Evolutionary conservation across 2,113 vertebrate genomes (phyloP), one percentile per base, ranked within the genome.

Genomic region (Cercopithecus mona): DNA sequence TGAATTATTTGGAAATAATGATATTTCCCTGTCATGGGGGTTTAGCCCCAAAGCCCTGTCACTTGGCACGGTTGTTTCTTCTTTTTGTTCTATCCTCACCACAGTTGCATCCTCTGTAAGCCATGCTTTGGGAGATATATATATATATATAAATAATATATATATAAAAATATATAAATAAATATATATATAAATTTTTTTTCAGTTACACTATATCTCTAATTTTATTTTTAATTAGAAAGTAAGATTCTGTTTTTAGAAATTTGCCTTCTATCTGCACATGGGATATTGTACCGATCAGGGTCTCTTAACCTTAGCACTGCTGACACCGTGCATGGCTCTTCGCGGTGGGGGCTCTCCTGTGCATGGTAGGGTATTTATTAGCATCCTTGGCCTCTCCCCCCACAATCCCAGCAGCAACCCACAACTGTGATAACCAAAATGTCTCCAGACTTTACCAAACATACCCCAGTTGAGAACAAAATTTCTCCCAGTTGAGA

Each of bases 261-360:
- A 90, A 38, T 64, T 43, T 40, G 50, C 57, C 50, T 83, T 11
- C 0, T 30, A 0, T 18, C 80, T 35, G 13, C n/a, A 40, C 3
- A 0, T 9, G 32, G 30, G 6, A 1, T 8, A 0, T 6, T 9
- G 13, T 27, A 18, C 4, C 12, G 40, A 9, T 79, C 64, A 48
- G 64, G 6, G 12, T 45, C 48, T 79, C 90, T 66, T 5, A 38
- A 22, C 20, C 8, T 14, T 61, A 38, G 70, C n/a, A 1, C 50
- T 10, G 0, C 0, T 5, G 3, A 22, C 43, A 14, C 1, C 0
- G 4, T 50, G 2, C 45, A 1, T 17, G 1, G 5, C 11, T 38
- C 45, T 55, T 55, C 3, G 25, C 6, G 9, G 13, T 3, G n/a
- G 38, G 72, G 6, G 27, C 32, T 38, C 50, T 57, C 61, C 38